Conservation (phyloP, 2,797 vertebrate genomes). For the Lophura swinhoii region DNA sequence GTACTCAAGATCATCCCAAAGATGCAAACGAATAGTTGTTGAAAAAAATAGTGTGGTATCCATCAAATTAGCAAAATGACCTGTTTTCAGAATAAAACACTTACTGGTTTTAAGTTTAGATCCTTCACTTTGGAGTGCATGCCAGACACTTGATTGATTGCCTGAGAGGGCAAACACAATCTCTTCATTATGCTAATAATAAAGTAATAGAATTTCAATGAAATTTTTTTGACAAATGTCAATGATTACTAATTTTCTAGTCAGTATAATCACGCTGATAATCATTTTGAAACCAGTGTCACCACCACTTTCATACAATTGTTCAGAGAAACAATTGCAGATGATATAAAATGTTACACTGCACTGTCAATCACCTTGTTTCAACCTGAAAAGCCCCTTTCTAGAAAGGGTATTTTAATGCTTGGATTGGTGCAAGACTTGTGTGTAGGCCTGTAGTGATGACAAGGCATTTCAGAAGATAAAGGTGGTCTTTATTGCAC, state of each 20-base stretch:
- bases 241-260: conserved; percentile 56
- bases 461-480: neutral
- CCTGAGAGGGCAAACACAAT: conserved; percentile 42
- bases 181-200: conserved; percentile 69
- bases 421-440: neutral
- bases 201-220: conserved; percentile 56
- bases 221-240: conserved; percentile 47
- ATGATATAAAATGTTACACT: neutral
- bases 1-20: neutral
- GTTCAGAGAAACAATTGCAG: neutral
- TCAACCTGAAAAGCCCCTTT: neutral
- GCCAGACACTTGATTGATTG: conserved; percentile 55
- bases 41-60: conserved; percentile 13
- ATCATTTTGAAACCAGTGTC: conserved; percentile 56
- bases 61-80: neutral
- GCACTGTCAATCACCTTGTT: neutral
- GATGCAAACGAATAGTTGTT: conserved; percentile 1
- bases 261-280: conserved; percentile 36
- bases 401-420: fast-evolving
- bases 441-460: neutral
- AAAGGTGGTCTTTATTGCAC: neutral
- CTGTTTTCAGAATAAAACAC: conserved; percentile 18
- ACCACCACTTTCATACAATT: neutral
- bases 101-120: neutral
- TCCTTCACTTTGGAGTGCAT: conserved; percentile 22